Evolutionary conservation across 2,113 vertebrate species (phyloP), one percentile per base, ranked within the genome.

Genomic region (Lepisosteus osseus): DNA sequence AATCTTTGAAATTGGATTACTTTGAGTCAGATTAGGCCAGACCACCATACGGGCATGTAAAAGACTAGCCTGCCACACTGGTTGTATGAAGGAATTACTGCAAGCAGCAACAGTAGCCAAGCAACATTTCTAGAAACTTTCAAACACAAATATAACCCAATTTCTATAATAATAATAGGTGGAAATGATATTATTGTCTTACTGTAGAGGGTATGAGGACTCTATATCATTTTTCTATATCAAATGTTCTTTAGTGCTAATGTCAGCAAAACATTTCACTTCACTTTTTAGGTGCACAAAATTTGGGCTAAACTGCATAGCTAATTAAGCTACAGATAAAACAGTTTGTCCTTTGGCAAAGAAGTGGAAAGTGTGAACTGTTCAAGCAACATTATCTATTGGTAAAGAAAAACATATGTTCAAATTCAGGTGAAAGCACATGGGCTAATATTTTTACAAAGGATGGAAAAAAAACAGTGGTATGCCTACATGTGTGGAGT

Each of bases 301-400:
- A 13, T 61, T n/a, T 42, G 45, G 45, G 43, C 42, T 59, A 9
- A 62, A 15, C 14, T 40, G 68, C 4, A 56, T 40, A 15, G 44
- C 47, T 69, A 73, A 70, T 77, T 59, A 71, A 61, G 70, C 59
- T 71, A 71, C 11, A 13, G 41, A 64, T 41, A 56, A 67, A 17
- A 41, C 63, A 13, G 44, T 71, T 8, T 67, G 56, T 61, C 45
- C 64, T 42, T 59, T 42, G 41, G 41, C 64, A 65, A 43, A n/a
- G 41, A 57, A 61, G 41, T 55, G 61, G 64, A 47, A 66, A 57
- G 54, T 61, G n/a, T 42, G 17, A 69, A 17, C 13, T 65, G 47
- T 71, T 62, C 47, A 65, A 7, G 40, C 8, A n/a, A 61, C 56
- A 54, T 51, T 12, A 17, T 14, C 11, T 3, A 59, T 54, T 71